phyloP scores from a whole-genome alignment of 2,797 vertebrate genomes.

The Sparus aurata region DNA sequence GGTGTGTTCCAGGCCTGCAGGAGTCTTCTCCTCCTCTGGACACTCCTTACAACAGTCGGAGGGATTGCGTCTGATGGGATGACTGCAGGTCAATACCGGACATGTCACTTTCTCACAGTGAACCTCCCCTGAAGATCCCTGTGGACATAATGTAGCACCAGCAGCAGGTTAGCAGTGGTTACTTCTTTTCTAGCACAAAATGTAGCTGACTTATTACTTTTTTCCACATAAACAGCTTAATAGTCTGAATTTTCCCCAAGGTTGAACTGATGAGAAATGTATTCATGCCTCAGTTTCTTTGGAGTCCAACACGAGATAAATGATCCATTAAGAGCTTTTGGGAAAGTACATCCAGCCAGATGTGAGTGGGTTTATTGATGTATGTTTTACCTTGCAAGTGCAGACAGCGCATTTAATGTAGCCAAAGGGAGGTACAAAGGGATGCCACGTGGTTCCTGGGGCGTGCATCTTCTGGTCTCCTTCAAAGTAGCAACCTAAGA shows the following conservation, averaged over 20 bases:
- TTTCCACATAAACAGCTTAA: conserved; percentile 31
- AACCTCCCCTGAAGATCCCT: conserved; percentile 95
- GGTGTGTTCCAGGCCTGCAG: conserved; percentile 78
- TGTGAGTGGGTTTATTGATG: conserved; percentile 50
- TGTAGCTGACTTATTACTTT: conserved; percentile 5
- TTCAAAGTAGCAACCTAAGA: conserved; percentile 96
- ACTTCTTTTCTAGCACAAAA: neutral
- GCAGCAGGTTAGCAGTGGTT: conserved; percentile 6
- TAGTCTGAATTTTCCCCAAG: conserved; percentile 14
- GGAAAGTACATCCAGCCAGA: conserved; percentile 53
- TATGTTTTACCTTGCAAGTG: conserved; percentile 93
- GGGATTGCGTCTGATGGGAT: conserved; percentile 90
- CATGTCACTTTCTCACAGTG: conserved; percentile 98
- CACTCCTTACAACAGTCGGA: conserved; percentile 98
- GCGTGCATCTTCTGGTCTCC: conserved; percentile 97
- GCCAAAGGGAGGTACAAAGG: conserved; percentile 96
- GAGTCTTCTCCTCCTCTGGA: conserved; percentile 83
- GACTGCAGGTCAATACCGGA: conserved; percentile 90
- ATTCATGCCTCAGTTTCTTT: conserved; percentile 39
- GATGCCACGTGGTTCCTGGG: conserved; percentile 96
- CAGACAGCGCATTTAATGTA: conserved; percentile 98
- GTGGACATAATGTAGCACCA: neutral
- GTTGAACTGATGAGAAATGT: conserved; percentile 34
- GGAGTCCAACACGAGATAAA: conserved; percentile 47
- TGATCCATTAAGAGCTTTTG: conserved; percentile 48